phyloP scores from a whole-genome alignment of 2,888 invertebrate genomes.

The Macropis europaea region DNA sequence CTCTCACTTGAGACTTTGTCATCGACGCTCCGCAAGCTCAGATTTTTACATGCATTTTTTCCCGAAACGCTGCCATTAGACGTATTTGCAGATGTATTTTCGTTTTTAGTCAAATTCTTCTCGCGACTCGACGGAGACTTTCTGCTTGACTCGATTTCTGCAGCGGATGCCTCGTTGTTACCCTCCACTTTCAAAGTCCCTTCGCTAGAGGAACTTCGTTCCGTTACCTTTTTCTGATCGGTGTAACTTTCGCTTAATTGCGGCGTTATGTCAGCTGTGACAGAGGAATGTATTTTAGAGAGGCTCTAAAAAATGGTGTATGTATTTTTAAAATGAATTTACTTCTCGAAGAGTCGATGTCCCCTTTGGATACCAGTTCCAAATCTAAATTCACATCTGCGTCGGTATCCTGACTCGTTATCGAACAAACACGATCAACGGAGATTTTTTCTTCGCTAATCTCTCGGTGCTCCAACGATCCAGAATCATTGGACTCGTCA shows the following conservation, averaged over 20 bases:
- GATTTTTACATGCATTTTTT: constrained; percentile 8
- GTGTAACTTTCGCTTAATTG: constrained; percentile 17
- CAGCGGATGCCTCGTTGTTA: neutral
- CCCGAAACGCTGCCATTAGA: constrained; percentile 1
- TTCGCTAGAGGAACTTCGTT: constrained; percentile 3
- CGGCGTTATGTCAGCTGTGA: constrained; percentile 29
- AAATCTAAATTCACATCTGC: constrained; percentile 69
- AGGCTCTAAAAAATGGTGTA: neutral
- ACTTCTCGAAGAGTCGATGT: constrained; percentile 63
- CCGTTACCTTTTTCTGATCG: constrained; percentile 5
- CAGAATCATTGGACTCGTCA: constrained; percentile 38
- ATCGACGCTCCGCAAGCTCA: neutral
- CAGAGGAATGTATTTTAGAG: neutral
- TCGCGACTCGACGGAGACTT: neutral
- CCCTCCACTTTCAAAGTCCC: constrained; percentile 17
- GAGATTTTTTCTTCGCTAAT: constrained; percentile 21
- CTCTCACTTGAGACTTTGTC: neutral
- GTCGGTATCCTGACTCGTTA: constrained; percentile 67
- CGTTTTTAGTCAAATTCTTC: constrained; percentile 2
- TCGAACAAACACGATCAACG: constrained; percentile 39
- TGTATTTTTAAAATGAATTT: constrained; percentile 1
- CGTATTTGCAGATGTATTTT: constrained; percentile 4
- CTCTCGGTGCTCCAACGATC: constrained; percentile 27
- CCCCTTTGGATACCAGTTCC: constrained; percentile 67
- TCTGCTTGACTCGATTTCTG: constrained; percentile 3